These are phyloP conservation scores for Drosophila pachea DNA, from an alignment of 1,140 invertebrate species.

Conservation along the genomic window DNA sequence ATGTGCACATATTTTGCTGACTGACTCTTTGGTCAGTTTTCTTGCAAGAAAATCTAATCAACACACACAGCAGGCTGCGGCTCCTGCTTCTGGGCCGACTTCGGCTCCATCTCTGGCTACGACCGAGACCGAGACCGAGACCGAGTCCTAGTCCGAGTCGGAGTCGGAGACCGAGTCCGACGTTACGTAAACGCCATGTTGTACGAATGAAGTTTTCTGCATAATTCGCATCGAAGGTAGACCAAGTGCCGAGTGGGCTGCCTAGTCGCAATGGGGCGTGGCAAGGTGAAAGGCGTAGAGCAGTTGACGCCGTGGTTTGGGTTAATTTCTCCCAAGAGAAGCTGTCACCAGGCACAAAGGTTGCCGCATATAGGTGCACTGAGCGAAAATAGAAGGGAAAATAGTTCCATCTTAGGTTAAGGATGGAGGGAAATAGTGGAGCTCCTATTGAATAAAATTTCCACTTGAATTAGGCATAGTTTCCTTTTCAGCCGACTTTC, in stretches of 20 bases:
- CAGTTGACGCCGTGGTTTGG: conserved; percentile 9
- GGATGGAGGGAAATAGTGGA: too few relatives aligned
- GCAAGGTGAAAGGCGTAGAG: not conserved
- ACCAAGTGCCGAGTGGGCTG: not conserved
- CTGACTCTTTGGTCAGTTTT: conserved; percentile 74
- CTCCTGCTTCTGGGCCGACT: too few relatives aligned
- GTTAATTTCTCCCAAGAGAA: conserved; percentile 67
- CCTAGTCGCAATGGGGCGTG: not conserved
- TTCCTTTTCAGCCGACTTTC: too few relatives aligned
- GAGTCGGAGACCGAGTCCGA: too few relatives aligned
- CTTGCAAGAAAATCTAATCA: conserved; percentile 77
- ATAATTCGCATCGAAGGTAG: conserved; percentile 55
- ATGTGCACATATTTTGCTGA: conserved; percentile 36
- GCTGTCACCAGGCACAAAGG: conserved; percentile 15
- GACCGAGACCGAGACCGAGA: too few relatives aligned
- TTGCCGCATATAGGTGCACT: conserved; percentile 15
- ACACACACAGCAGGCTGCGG: conserved; percentile 53
- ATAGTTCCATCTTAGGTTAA: too few relatives aligned
- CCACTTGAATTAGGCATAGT: too few relatives aligned
- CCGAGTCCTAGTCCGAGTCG: too few relatives aligned
- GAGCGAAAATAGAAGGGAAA: not conserved
- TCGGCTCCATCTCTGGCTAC: too few relatives aligned
- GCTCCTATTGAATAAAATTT: too few relatives aligned
- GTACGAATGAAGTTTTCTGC: conserved; percentile 63
- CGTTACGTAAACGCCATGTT: conserved; percentile 69